Conservation (phyloP, 2,113 vertebrate species). For the Gavialis gangeticus region DNA sequence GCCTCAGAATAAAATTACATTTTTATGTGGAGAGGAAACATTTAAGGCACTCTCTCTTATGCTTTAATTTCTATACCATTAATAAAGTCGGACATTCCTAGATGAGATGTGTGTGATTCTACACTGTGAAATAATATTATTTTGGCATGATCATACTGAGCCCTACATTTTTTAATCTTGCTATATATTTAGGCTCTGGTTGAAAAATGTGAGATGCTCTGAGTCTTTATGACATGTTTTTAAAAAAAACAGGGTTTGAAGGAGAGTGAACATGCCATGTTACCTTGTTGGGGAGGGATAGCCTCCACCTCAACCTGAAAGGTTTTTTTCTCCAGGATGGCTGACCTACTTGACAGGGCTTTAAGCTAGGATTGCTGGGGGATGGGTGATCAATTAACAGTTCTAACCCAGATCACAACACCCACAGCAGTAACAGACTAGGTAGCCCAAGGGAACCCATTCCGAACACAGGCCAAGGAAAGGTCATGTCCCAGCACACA, state of each 20-base stretch:
- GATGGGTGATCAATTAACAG: too few relatives aligned
- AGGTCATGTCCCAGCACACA: too few relatives aligned
- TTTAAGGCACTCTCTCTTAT: neutral
- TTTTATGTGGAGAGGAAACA: neutral
- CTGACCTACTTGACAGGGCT: too few relatives aligned
- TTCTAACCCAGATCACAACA: too few relatives aligned
- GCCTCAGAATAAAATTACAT: neutral
- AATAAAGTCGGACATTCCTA: neutral
- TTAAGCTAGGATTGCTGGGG: too few relatives aligned
- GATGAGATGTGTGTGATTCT: neutral
- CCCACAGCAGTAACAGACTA: too few relatives aligned
- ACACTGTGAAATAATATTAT: neutral
- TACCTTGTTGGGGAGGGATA: neutral
- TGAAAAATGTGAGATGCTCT: neutral
- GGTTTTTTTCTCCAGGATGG: too few relatives aligned
- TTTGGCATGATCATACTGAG: neutral
- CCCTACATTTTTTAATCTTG: neutral
- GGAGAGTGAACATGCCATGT: neutral
- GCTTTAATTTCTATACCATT: neutral
- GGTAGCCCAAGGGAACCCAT: too few relatives aligned
- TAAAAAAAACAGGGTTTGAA: neutral
- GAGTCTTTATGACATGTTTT: neutral
- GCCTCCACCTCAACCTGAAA: too few relatives aligned
- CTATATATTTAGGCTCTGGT: neutral
- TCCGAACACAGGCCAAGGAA: too few relatives aligned